Base-by-base conservation (phyloP, 2,888 invertebrate species). In the Argyresthia goedartella region DNA sequence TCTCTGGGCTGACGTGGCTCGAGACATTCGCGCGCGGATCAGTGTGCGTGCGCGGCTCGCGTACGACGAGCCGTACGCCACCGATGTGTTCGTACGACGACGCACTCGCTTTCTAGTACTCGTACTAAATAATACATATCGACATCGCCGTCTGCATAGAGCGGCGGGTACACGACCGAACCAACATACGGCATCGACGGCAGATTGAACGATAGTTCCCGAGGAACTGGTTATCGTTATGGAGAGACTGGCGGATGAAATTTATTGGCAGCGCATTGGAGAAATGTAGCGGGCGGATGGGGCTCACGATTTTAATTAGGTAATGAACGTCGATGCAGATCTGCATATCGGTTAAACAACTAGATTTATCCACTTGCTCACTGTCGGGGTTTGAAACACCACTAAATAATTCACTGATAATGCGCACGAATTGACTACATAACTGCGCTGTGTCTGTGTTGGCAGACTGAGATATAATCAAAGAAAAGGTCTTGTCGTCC, bases 171-270 rank as follows among this genome's bases (percentile, higher is more conserved):
- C 84, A 84, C 81, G 85, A 78, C 84, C 84, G 86, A 84, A 84
- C 85, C 86, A 78, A 81, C 85, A 82, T 81, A 84, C 85, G 77
- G 80, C 85, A 85, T 85, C 85, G 82, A 81, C 81, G 81, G 76
- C 80, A 85, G 86, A 86, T 86, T 85, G 85, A 86, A 85, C 86
- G 86, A 86, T 86, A 85, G 86, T 84, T 86, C 81, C 84, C 82
- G 80, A 81, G 82, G 85, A 86, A 86, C 86, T 81, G 85, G 86
- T 86, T 85, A 85, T 86, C 85, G 84, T 86, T 85, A 85, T 86
- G 85, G 84, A 79, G 71, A 81, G 85, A 81, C 80, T 82, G 84
- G 81, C 82, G 81, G 80, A 81, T 82, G 84, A 85, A 85, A 86
- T 86, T 86, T 86, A 86, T 86, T 85, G 82, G 82, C 82, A 84